phyloP scores from a whole-genome alignment of 2,113 vertebrate species.

The Mobula hypostoma region DNA sequence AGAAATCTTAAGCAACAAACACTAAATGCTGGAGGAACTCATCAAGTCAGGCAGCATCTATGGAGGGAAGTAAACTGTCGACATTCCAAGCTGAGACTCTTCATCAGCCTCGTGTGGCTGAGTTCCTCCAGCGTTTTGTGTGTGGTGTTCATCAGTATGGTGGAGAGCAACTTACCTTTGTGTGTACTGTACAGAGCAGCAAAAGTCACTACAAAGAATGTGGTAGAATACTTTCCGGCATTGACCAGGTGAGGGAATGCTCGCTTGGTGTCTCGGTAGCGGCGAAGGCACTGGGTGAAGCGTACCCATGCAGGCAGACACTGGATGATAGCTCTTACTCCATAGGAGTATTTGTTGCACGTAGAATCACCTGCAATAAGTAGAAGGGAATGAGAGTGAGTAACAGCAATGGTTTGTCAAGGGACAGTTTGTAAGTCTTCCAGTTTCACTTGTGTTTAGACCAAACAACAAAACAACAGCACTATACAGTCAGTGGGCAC shows the following conservation, averaged over 20 bases:
- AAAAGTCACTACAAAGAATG: slow-evolving; percentile 96
- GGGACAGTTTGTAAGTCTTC: background rate
- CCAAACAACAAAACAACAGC: background rate
- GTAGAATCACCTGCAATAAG: slow-evolving; percentile 45
- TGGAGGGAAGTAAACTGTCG: too few species aligned
- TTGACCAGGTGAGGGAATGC: slow-evolving; percentile 95
- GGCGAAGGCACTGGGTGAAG: slow-evolving; percentile 94
- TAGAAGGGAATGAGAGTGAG: background rate
- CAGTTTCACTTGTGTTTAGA: background rate
- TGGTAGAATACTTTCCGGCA: slow-evolving; percentile 96
- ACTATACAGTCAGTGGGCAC: background rate
- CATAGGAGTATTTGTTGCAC: slow-evolving; percentile 88
- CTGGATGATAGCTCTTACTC: slow-evolving; percentile 88
- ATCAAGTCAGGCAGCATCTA: too few species aligned
- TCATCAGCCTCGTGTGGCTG: too few species aligned
- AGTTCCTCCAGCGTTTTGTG: too few species aligned
- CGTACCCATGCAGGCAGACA: slow-evolving; percentile 97
- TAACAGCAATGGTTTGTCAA: background rate
- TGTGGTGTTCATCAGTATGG: background rate
- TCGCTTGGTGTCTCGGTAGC: slow-evolving; percentile 91
- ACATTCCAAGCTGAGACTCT: too few species aligned
- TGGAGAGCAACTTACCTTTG: slow-evolving; percentile 63
- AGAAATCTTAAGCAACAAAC: too few species aligned
- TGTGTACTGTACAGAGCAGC: slow-evolving; percentile 87
- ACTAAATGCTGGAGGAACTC: too few species aligned